Percentiles rank a stretch among this genome's conserved stretches.
These are phyloP conservation scores for Priapulus caudatus DNA, from an alignment of 2,888 invertebrate genomes.

Conservation along the genomic window DNA sequence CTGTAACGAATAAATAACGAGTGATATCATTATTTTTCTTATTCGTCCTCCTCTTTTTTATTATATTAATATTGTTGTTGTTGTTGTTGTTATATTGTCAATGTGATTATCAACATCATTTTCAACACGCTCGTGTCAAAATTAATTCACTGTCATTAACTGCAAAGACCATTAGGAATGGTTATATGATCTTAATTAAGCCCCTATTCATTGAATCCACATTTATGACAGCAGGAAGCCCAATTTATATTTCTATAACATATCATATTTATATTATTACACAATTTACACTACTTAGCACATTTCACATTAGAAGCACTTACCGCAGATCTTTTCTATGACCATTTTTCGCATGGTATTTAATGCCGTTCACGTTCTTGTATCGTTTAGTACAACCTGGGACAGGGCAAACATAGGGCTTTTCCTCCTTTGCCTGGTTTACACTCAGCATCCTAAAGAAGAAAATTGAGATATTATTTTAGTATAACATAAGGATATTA, in stretches of 20 bases:
- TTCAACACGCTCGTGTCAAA: neutral
- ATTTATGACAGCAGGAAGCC: too few species aligned
- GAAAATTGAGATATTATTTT: too few species aligned
- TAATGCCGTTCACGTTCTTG: constrained; percentile 76
- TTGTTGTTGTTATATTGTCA: neutral
- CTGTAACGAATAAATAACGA: constrained; percentile 43
- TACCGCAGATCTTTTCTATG: constrained; percentile 72
- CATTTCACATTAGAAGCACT: too few species aligned
- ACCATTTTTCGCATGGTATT: constrained; percentile 74
- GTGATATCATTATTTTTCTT: too few species aligned
- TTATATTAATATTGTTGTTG: neutral
- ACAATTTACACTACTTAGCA: constrained; percentile 24
- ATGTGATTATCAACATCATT: constrained; percentile 1
- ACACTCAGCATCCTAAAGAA: constrained; percentile 28
- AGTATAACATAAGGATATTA: neutral
- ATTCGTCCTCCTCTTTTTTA: too few species aligned
- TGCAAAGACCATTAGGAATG: neutral
- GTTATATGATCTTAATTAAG: too few species aligned
- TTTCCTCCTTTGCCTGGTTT: constrained; percentile 45
- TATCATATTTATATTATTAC: neutral
- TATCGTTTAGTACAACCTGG: constrained; percentile 75
- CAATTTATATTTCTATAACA: too few species aligned
- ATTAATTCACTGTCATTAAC: neutral
- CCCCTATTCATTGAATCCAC: too few species aligned
- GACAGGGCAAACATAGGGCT: constrained; percentile 70